Percentiles rank a stretch among this genome's conserved stretches.
phyloP scores from a whole-genome alignment of 1,140 invertebrate species.

The Musca vetustissima region DNA sequence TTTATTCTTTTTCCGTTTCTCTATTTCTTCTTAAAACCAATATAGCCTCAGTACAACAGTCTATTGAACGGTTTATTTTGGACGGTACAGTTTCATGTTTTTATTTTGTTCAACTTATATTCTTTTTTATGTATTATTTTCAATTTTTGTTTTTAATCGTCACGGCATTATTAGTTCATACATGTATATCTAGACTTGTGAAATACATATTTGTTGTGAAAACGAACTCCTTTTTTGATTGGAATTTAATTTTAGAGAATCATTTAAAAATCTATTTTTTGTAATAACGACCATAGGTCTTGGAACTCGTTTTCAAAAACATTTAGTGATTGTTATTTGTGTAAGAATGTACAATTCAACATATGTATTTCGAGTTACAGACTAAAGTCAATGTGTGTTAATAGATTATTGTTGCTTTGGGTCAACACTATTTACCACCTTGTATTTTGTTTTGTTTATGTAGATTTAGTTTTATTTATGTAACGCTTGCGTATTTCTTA shows the following conservation, averaged over 20 bases:
- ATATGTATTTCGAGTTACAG: too few species aligned
- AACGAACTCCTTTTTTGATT: too few species aligned
- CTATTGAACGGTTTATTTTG: slow-evolving; percentile 56
- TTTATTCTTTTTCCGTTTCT: slow-evolving; percentile 55
- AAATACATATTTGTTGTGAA: not conserved
- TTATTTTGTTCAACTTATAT: slow-evolving; percentile 40
- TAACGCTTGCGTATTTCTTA: not conserved
- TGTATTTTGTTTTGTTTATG: too few species aligned
- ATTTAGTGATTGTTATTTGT: too few species aligned
- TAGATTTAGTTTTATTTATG: not conserved
- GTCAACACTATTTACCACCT: too few species aligned
- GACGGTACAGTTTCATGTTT: slow-evolving; percentile 49
- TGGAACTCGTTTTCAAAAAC: too few species aligned
- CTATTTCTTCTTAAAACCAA: slow-evolving; percentile 44
- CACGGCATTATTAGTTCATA: slow-evolving; percentile 10
- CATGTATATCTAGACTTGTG: not conserved
- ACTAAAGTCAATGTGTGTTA: too few species aligned
- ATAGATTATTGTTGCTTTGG: too few species aligned
- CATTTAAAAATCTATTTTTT: too few species aligned
- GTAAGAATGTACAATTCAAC: too few species aligned
- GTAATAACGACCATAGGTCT: too few species aligned
- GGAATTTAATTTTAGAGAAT: too few species aligned
- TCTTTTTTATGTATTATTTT: slow-evolving; percentile 32
- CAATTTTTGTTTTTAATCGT: slow-evolving; percentile 6
- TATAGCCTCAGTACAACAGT: slow-evolving; percentile 57